These are phyloP conservation scores for Hybos culiciformis DNA, from an alignment of 2,888 invertebrate species.

Conservation along the genomic window DNA sequence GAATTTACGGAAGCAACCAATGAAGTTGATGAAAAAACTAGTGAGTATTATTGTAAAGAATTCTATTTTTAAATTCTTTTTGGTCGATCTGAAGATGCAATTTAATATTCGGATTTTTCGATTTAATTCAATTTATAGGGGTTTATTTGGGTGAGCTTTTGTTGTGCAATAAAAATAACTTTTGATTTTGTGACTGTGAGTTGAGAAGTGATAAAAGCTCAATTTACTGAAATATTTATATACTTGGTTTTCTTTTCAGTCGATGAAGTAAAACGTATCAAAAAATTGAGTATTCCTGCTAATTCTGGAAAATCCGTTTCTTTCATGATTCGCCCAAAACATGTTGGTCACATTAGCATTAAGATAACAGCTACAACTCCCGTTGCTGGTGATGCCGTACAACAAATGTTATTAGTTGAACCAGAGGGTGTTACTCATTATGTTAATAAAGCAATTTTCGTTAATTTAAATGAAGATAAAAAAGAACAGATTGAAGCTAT, in stretches of 20 bases:
- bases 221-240: too few species aligned
- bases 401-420: constrained; percentile 59
- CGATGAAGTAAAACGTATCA: constrained; percentile 25
- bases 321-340: constrained; percentile 67
- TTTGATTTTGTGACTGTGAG: too few species aligned
- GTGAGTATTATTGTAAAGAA: constrained; percentile 42
- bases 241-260: neutral
- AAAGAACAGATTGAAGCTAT: constrained; percentile 43
- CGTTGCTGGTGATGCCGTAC: constrained; percentile 65
- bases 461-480: constrained; percentile 50
- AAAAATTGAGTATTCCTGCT: constrained; percentile 47
- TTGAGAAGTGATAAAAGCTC: too few species aligned
- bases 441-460: constrained; percentile 55
- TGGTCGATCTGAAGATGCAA: too few species aligned
- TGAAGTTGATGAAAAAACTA: constrained; percentile 53
- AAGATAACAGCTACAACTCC: constrained; percentile 61
- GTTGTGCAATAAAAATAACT: too few species aligned
- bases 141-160: too few species aligned
- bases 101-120: too few species aligned
- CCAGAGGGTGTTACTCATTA: constrained; percentile 67
- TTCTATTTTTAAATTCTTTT: too few species aligned
- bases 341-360: constrained; percentile 56
- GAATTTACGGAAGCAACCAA: constrained; percentile 70
- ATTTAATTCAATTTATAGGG: too few species aligned
- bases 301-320: constrained; percentile 66